phyloP scores from a whole-genome alignment of 2,113 vertebrate species.

The Paedocypris sp. region DNA sequence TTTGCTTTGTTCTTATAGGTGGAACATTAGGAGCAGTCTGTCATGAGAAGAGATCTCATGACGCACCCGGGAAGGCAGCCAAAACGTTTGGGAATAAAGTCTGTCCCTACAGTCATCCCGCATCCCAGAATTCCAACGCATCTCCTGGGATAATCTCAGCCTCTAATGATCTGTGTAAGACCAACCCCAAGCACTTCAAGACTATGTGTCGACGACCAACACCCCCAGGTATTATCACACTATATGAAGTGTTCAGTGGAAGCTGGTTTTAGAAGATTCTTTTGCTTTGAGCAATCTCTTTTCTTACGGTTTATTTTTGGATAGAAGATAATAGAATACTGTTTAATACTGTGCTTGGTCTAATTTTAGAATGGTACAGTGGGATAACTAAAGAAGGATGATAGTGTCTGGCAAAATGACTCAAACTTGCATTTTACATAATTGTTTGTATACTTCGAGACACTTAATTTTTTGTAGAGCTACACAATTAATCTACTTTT shows the following conservation, averaged over 20 bases:
- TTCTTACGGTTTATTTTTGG: background rate
- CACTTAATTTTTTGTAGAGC: too few species aligned
- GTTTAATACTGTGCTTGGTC: background rate
- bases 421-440: too few species aligned
- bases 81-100: conserved; percentile 66
- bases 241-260: background rate
- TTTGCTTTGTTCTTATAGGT: conserved; percentile 37
- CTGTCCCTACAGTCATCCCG: conserved; percentile 78
- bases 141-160: conserved; percentile 71
- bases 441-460: too few species aligned
- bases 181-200: conserved; percentile 87
- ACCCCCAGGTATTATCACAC: conserved; percentile 64
- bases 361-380: background rate
- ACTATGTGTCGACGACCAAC: conserved; percentile 82
- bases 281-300: background rate
- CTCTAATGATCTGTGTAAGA: conserved; percentile 84
- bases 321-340: background rate
- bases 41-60: conserved; percentile 63
- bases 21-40: conserved; percentile 51
- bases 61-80: conserved; percentile 63
- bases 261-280: too few species aligned
- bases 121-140: conserved; percentile 63
- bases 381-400: background rate
- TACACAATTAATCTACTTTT: too few species aligned
- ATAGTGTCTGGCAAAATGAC: background rate